Conservation (phyloP, 1,140 invertebrate genomes). For the Tetramorium simillimum region DNA sequence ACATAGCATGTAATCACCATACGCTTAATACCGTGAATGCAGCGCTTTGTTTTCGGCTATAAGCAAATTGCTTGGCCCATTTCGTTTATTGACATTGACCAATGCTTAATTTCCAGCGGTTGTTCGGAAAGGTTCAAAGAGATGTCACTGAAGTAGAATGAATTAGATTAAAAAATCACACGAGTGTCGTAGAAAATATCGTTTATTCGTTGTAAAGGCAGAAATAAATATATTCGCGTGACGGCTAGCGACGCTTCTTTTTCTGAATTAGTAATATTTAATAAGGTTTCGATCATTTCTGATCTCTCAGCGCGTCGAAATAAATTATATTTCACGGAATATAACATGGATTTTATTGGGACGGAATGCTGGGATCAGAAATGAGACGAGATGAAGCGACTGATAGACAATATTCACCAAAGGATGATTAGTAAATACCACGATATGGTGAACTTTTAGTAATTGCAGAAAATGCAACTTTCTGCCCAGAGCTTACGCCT, state of each 20-base stretch:
- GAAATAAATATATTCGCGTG: constrained; percentile 43
- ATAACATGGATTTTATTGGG: neutral
- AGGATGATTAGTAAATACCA: neutral
- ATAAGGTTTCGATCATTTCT: neutral
- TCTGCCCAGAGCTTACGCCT: neutral
- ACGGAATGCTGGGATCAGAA: neutral
- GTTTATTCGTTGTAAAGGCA: constrained; percentile 49
- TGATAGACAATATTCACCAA: neutral
- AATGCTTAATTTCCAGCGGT: neutral
- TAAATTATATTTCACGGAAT: neutral
- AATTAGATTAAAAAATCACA: neutral
- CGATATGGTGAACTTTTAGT: neutral
- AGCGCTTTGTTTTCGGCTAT: neutral
- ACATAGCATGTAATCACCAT: neutral
- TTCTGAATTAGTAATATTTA: constrained; percentile 15
- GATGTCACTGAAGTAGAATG: constrained; percentile 9
- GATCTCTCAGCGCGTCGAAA: neutral
- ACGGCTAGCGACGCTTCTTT: neutral
- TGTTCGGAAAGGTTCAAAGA: neutral
- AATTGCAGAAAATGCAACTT: neutral
- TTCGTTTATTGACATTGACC: neutral
- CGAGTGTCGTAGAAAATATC: constrained; percentile 38
- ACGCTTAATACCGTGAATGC: neutral
- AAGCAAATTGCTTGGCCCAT: neutral
- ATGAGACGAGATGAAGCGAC: neutral